Evolutionary conservation across 2,113 vertebrate species (phyloP), one percentile per base, ranked within the genome.

Genomic region (Phalacrocorax aristotelis): DNA sequence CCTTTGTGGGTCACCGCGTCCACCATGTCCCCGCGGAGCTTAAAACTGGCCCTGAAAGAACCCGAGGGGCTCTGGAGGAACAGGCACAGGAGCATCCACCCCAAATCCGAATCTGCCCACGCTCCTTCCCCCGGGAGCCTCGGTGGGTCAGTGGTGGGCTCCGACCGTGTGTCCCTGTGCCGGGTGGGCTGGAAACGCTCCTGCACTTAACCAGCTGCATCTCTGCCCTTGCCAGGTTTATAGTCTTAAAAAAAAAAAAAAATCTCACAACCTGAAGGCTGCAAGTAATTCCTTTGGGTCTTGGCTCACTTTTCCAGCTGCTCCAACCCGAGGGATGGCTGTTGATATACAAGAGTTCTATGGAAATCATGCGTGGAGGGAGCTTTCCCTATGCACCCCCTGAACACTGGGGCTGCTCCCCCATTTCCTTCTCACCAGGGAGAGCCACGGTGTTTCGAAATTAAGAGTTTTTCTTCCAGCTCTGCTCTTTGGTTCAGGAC

Each of bases 331-430:
- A 69, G 55, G 58, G 38, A 40, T 2, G 46, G 48, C 62, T 1
- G 0, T 7, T n/a, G 26, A 34, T 7, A 38, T 48, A 7, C 23
- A 26, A 29, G 22, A 25, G 32, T 10, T 18, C 15, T 2, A 6
- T 0, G 51, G 74, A 58, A 70, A 58, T 12, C 15, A 4, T 0
- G 6, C 1, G 0, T 15, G 60, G 52, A 0, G 2, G 75, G 64
- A 62, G 30, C 55, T 70, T 60, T 52, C 66, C 46, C 77, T 15
- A 3, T 4, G 70, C 32, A 15, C 10, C 34, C 55, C 27, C 30
- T 3, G 2, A 90, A 27, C 27, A 27, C 42, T 1, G 1, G 30
- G 55, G 27, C n/a, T 32, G 66, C 71, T 75, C 44, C n/a, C 12
- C 6, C 12, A 2, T 6, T 15, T 23, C 16, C 54, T 19, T 6